These are phyloP conservation scores for Mustelus asterias DNA, from an alignment of 2,113 vertebrate species.

Conservation along the genomic window DNA sequence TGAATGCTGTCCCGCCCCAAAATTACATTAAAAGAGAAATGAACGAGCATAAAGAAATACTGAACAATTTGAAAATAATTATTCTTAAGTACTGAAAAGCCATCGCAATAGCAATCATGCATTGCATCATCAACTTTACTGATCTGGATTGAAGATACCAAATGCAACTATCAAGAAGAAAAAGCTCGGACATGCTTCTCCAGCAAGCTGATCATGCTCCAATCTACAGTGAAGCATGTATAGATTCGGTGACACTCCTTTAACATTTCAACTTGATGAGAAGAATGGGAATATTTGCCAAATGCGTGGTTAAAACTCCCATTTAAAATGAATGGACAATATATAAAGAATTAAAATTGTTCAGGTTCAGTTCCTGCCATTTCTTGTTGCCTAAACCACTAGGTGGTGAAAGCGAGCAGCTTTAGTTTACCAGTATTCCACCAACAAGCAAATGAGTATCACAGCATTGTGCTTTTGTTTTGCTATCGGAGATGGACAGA, in stretches of 20 bases:
- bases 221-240: background rate
- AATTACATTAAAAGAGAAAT: background rate
- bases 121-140: background rate
- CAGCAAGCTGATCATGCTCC: background rate
- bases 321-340: too few relatives aligned
- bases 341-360: background rate
- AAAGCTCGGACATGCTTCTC: background rate
- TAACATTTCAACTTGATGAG: background rate
- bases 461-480: background rate
- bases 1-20: too few relatives aligned
- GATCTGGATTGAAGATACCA: background rate
- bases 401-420: background rate
- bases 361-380: background rate
- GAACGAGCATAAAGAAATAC: background rate
- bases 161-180: background rate
- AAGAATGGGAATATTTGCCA: background rate
- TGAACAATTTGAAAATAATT: background rate
- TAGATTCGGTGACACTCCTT: background rate
- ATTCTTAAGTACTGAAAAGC: background rate
- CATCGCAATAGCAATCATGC: background rate
- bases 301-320: background rate
- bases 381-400: background rate
- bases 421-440: background rate
- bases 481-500: background rate
- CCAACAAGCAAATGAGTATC: background rate